These are phyloP conservation scores for Scolopax rusticola DNA, from an alignment of 2,797 vertebrate genomes.

Conservation along the genomic window DNA sequence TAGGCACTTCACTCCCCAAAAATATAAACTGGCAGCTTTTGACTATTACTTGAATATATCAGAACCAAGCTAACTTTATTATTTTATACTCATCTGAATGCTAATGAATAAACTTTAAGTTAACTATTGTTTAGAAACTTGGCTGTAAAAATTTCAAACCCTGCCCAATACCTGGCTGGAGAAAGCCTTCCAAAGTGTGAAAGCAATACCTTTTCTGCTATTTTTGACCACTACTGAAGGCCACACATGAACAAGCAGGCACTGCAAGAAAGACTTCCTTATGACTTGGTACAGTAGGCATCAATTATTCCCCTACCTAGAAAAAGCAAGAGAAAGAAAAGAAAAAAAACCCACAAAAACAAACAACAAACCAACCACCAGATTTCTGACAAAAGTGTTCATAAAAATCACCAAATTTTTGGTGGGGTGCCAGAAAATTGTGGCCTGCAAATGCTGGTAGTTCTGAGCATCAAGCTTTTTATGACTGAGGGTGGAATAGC, in stretches of 20 bases:
- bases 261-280: conserved; percentile 49
- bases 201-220: background rate
- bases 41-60: background rate
- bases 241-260: conserved; percentile 24
- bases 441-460: conserved; percentile 54
- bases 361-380: background rate
- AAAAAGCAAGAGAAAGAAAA: conserved; percentile 22
- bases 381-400: conserved; percentile 8
- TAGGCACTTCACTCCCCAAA: background rate
- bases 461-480: conserved; percentile 67
- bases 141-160: background rate
- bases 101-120: background rate
- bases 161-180: background rate
- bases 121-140: background rate
- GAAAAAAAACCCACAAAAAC: background rate
- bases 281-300: conserved; percentile 33
- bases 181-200: background rate
- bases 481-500: conserved; percentile 69
- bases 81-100: background rate
- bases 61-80: background rate
- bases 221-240: conserved; percentile 37
- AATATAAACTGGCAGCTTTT: background rate
- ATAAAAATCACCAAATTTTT: conserved; percentile 55
- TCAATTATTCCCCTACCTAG: conserved; percentile 58
- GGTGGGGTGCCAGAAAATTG: conserved; percentile 37